Base-by-base conservation (phyloP, 2,113 vertebrate species). In the Lichenostomus cassidix region DNA sequence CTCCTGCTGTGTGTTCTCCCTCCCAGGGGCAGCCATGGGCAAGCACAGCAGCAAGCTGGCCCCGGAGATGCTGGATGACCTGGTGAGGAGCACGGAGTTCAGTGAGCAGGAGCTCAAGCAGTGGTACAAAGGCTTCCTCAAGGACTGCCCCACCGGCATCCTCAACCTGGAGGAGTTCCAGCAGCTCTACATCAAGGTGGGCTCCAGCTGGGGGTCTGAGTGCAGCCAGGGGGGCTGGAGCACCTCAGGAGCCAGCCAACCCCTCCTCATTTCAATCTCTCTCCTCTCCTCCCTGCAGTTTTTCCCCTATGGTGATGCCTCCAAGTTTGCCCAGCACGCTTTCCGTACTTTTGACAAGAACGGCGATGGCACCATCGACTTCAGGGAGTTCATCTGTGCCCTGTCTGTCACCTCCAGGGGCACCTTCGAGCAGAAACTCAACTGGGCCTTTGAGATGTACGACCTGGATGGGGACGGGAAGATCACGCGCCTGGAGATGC, bases 391-490 rank as follows among this genome's bases (percentile, higher is more conserved):
- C 97, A 99, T 99, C 97, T 99, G 99, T 27, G 99, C 99, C 60
- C 98, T 99, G 73, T 99, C 99, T 47, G 99, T 99, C 97, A 99
- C 99, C 90, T 99, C 99, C 92, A 98, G 99, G 83, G 99, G 99
- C 37, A 99, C 99, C 97, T 99, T 99, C 14, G 99, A 99, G 96
- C 99, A 99, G 98, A 99, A 99, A 86, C 98, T 99, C 96, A 99
- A 99, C 97, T 99, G 99, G 99, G 99, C 99, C 79, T 99, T 99
- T 55, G 99, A 99, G 97, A 99, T 99, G 99, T 99, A 99, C 0
- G 99, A 99, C 92, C 97, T 99, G 95, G 99, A 99, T 0, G 99
- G 99, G 19, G 99, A 99, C 0, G 99, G 99, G 50, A 99, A 99
- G 97, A 99, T 99, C 96, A 99, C 99, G 0, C 99, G 99, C 92